Conservation (phyloP, 2,797 vertebrate genomes). For the Coilia nasus region DNA sequence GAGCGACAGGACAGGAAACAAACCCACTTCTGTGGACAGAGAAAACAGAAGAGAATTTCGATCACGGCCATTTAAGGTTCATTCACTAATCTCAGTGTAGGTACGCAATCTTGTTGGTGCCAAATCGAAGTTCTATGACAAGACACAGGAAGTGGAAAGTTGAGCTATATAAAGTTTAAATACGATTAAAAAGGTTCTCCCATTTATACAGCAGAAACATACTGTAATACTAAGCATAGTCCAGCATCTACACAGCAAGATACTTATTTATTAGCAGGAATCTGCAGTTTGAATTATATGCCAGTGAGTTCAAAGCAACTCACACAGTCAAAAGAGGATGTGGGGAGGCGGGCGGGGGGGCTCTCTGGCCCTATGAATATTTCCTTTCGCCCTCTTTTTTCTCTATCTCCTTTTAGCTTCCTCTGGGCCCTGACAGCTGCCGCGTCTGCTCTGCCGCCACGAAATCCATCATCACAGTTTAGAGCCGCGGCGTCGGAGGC, state of each 20-base stretch:
- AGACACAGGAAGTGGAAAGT: background rate
- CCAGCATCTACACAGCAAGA: background rate
- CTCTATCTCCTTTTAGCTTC: conserved; percentile 41
- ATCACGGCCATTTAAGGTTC: background rate
- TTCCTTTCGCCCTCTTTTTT: conserved; percentile 3
- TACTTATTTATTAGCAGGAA: background rate
- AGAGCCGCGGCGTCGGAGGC: conserved; percentile 41
- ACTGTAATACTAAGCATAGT: background rate
- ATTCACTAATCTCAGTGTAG: background rate
- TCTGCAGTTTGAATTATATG: background rate
- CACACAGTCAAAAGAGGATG: background rate
- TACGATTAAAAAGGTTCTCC: background rate
- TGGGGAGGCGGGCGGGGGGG: background rate
- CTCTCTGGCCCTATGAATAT: background rate
- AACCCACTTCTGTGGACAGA: background rate
- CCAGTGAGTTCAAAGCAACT: background rate
- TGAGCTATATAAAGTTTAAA: background rate
- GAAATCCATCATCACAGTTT: conserved; percentile 74
- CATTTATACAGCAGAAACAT: background rate
- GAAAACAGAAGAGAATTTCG: too few species aligned
- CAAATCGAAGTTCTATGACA: background rate
- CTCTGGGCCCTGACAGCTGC: conserved; percentile 58
- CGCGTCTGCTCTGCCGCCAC: conserved; percentile 62
- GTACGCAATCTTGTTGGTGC: background rate
- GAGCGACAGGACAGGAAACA: background rate